Conservation (phyloP, 2,888 invertebrate species). For the Oegoconia quadripuncta region DNA sequence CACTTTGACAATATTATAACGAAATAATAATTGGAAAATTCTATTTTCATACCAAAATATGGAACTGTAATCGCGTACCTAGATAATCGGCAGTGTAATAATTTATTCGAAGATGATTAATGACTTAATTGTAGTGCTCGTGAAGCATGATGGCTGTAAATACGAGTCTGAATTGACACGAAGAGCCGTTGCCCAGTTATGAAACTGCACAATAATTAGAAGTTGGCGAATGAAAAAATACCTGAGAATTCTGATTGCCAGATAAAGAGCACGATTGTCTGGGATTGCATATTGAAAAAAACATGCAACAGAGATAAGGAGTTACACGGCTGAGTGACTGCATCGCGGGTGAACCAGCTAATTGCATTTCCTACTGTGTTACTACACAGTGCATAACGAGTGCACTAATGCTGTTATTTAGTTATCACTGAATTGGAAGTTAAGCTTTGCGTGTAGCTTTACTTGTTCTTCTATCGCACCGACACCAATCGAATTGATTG, state of each 20-base stretch:
- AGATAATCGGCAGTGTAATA: too few species aligned
- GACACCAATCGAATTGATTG: too few species aligned
- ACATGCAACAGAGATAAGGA: slow-evolving; percentile 77
- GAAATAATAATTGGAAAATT: too few species aligned
- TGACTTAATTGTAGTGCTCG: background rate
- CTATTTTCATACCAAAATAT: too few species aligned
- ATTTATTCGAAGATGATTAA: background rate
- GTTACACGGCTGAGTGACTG: slow-evolving; percentile 70
- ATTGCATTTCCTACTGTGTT: slow-evolving; percentile 75
- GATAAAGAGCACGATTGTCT: slow-evolving; percentile 72
- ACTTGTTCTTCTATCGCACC: too few species aligned
- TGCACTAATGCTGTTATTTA: slow-evolving; percentile 28
- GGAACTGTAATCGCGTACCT: too few species aligned
- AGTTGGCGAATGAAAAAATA: slow-evolving; percentile 69
- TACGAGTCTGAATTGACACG: slow-evolving; percentile 54
- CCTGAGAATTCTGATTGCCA: slow-evolving; percentile 73
- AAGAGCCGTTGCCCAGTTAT: slow-evolving; percentile 56
- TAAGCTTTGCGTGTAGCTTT: slow-evolving; percentile 10
- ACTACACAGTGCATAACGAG: slow-evolving; percentile 52
- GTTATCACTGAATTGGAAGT: slow-evolving; percentile 13
- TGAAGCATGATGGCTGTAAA: slow-evolving; percentile 16
- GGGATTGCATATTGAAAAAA: slow-evolving; percentile 76
- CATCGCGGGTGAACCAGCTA: slow-evolving; percentile 59
- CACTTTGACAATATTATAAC: too few species aligned
- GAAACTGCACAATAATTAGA: slow-evolving; percentile 70